phyloP scores from a whole-genome alignment of 1,140 invertebrate species.

The Andricus grossulariae region DNA sequence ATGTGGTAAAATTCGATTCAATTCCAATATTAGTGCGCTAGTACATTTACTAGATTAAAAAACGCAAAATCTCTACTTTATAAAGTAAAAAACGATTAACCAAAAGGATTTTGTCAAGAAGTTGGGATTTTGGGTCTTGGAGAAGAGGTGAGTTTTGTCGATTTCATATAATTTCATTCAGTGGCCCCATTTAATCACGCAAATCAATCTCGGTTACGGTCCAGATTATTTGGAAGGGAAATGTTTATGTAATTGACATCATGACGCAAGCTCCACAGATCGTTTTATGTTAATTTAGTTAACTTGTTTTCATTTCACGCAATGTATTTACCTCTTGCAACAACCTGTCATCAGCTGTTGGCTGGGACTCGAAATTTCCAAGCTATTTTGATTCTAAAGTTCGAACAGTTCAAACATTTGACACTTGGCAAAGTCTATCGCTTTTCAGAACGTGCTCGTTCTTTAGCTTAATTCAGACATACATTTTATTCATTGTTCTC shows the following conservation, averaged over 20 bases:
- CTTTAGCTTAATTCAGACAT: background rate
- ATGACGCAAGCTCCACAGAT: background rate
- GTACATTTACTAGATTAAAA: too few relatives aligned
- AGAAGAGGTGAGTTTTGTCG: too few relatives aligned
- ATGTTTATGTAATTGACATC: background rate
- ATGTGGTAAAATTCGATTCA: too few relatives aligned
- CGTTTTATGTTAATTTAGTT: background rate
- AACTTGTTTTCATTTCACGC: background rate
- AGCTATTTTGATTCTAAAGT: background rate
- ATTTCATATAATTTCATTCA: too few relatives aligned
- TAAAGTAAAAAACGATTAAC: too few relatives aligned
- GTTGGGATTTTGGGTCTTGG: too few relatives aligned
- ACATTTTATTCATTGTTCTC: background rate
- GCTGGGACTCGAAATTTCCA: background rate
- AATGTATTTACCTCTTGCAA: background rate
- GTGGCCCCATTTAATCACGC: background rate
- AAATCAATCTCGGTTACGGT: background rate
- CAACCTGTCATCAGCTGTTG: conserved; percentile 26
- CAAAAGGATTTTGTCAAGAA: too few relatives aligned
- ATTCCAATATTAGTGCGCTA: too few relatives aligned
- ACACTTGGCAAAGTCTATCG: conserved; percentile 3
- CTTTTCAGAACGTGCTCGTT: background rate
- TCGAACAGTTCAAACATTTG: background rate
- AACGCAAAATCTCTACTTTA: too few relatives aligned
- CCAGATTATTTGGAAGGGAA: background rate